phyloP scores from a whole-genome alignment of 2,888 invertebrate genomes.

The Taphrorychus bicolor region DNA sequence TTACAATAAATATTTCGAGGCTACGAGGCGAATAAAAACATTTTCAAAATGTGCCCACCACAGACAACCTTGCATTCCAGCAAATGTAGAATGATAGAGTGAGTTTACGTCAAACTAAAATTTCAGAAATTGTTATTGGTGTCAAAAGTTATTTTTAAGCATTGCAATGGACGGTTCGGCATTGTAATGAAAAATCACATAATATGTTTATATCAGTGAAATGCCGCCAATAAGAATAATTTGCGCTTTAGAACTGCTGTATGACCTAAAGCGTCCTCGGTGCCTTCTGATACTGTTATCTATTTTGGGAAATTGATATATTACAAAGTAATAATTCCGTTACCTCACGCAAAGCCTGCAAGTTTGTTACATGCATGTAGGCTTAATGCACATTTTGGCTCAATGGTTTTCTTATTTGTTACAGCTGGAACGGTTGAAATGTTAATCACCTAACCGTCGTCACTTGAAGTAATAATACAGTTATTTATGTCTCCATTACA shows the following conservation, averaged over 20 bases:
- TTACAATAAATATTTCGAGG: not conserved
- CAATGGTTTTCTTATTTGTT: not conserved
- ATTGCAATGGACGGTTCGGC: not conserved
- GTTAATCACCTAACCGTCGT: not conserved
- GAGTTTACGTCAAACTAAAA: not conserved
- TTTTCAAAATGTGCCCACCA: not conserved
- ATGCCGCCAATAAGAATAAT: slow-evolving; percentile 5
- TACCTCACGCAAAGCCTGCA: not conserved
- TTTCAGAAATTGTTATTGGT: not conserved
- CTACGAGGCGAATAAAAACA: not conserved
- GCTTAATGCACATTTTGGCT: not conserved
- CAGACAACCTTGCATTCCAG: not conserved
- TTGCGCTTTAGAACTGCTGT: slow-evolving; percentile 26
- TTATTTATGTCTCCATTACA: not conserved
- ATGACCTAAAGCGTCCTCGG: slow-evolving; percentile 29
- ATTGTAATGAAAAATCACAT: not conserved
- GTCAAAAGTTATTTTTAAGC: not conserved
- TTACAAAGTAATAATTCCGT: not conserved
- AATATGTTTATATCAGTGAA: not conserved
- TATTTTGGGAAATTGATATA: slow-evolving; percentile 10
- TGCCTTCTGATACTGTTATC: slow-evolving; percentile 28
- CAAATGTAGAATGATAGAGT: not conserved
- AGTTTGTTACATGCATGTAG: not conserved
- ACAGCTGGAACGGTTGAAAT: not conserved
- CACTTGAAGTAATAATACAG: not conserved